Evolutionary conservation across 2,797 vertebrate species (phyloP), one percentile per base, ranked within the genome.

Genomic region (Craterocephalus amniculus): DNA sequence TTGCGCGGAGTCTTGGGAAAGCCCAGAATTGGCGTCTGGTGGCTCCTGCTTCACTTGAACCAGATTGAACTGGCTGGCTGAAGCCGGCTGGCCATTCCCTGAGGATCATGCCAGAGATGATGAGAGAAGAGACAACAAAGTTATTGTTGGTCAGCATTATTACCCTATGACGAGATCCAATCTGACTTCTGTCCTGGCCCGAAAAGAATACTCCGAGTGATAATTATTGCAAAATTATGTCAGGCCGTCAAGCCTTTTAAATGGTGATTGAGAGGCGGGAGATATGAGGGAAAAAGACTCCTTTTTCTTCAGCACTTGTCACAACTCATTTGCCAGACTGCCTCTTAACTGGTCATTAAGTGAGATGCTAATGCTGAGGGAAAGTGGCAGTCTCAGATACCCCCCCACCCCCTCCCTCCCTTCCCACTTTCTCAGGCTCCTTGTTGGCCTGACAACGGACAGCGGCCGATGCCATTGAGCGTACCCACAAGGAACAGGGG

Each of bases 211-310:
- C 96, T 96, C 94, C 71, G 93, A 97, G 96, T 98, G 96, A 97
- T 98, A 97, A 98, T 99, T 97, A 98, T 97, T 95, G 95, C 88
- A 85, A 95, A 98, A 98, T 97, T 94, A 97, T 97, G 97, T 97
- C 96, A 96, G 95, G 95, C 96, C 95, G 95, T 96, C 96, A 95
- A 93, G 89, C 95, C 95, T 92, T 96, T 96, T 96, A 95, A 95
- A 95, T 92, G 92, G 89, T 96, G 96, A 97, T 95, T 93, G 95
- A 96, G 95, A 94, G 96, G 94, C 90, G 89, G 95, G 94, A 94
- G 94, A 95, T 95, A 96, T 94, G 90, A 93, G 95, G 93, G 91
- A 87, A 94, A 95, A 95, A 95, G 84, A 92, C 94, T 95, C 93
- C 94, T 94, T 96, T 96, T 96, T 93, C 95, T 93, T 93, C 94